Base-by-base conservation (phyloP, 1,140 invertebrate species). In the Probaryconus sp. region DNA sequence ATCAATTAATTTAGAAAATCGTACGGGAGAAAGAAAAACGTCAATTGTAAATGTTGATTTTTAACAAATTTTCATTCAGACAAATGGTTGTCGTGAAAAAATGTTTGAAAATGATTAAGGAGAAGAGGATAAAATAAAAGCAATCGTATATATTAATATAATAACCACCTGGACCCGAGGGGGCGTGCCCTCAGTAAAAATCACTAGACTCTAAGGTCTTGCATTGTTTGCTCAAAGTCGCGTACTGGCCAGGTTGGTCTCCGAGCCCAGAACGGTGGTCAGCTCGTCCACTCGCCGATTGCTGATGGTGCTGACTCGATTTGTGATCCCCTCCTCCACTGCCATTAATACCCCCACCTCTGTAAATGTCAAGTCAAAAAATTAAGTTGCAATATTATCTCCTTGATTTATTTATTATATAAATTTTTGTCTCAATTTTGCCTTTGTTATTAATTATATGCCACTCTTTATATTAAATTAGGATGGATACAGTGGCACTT, bases 141-240 rank as follows among this genome's bases (percentile, higher is more conserved):
- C 10, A 45, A 26, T 26, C 21, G 26, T 43, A 40, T 40, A 64
- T 31, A 21, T 11, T 48, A 14, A 26, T 14, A 3, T 13, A 69
- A 18, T 51, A 45, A 56, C 81, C 77, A 87, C 86, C 85, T 79
- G 84, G 82, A 80, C 85, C 86, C 85, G 86, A 86, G 85, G 87
- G 87, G 87, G 87, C 88, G 86, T 87, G 85, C 81, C 87, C 93
- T 95, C 94, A 97, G 94, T 97, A 97, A 88, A 96, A 97, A 89
- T 97, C 95, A 80, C 92, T 95, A 37, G 94, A 94, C 89, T 96
- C 95, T n/a, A 96, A 89, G 56, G 95, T 97, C 88, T 97, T 97
- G 91, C 95, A 97, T 88, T 96, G 94, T 89, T 96, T 96, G 91
- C 94, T 96, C 84, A 97, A 89, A 89, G 95, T 95, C 86, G 94